Percentiles rank a stretch among this genome's conserved stretches.
These are phyloP conservation scores for Lepidocolaptes lacrymiger DNA, from an alignment of 2,797 vertebrate genomes.

Conservation along the genomic window DNA sequence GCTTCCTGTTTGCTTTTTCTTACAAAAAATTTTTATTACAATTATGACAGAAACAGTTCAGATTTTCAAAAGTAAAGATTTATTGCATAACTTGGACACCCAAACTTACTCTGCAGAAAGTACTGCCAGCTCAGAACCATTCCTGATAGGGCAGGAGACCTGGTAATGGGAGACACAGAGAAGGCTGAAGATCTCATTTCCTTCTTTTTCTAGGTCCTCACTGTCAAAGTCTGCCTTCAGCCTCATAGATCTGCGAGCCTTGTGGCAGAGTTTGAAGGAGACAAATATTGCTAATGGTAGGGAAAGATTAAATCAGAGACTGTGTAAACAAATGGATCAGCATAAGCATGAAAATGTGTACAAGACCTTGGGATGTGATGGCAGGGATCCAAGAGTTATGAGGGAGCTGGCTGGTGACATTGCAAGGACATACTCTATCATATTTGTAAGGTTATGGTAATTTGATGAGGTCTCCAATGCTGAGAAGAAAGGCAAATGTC, in stretches of 20 bases:
- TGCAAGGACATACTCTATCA: background rate
- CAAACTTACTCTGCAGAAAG: background rate
- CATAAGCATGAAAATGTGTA: background rate
- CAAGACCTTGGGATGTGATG: conserved; percentile 17
- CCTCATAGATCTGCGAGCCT: background rate
- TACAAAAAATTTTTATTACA: background rate
- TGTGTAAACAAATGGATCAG: background rate
- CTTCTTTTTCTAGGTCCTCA: background rate
- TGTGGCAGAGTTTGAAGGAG: background rate
- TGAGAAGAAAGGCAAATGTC: conserved; percentile 5
- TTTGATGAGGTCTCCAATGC: background rate
- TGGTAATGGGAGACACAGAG: background rate
- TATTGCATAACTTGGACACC: background rate
- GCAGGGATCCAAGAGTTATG: background rate
- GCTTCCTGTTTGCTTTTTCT: background rate
- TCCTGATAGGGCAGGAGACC: background rate
- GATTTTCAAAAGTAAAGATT: background rate
- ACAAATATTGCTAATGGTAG: background rate
- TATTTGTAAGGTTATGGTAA: background rate
- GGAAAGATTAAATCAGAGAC: background rate
- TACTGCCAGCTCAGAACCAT: background rate
- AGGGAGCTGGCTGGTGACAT: background rate
- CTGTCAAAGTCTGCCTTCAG: background rate
- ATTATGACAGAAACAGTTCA: background rate
- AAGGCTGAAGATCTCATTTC: background rate